Percentiles rank a stretch among this genome's conserved stretches.
Evolutionary conservation across 2,888 invertebrate species (phyloP).

Genomic region (Dasypogon diadema): DNA sequence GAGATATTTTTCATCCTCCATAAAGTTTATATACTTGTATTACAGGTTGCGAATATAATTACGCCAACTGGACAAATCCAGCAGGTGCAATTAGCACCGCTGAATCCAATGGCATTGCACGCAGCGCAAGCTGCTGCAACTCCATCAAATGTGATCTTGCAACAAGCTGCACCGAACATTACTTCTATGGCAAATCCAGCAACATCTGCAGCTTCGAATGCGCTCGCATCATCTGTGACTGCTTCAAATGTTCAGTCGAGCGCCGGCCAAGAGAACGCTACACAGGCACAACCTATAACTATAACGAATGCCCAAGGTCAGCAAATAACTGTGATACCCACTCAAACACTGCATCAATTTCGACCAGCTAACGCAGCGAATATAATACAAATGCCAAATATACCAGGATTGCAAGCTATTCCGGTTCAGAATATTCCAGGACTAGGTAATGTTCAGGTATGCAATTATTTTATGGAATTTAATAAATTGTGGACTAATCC

Average conservation of each 20-base stretch:
- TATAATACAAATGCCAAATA: conserved; percentile 65
- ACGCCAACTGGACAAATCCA: conserved; percentile 91
- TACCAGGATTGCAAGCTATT: conserved; percentile 73
- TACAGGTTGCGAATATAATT: conserved; percentile 84
- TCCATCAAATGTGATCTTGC: conserved; percentile 59
- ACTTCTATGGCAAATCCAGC: conserved; percentile 60
- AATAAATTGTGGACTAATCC: conserved; percentile 31
- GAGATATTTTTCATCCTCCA: neutral
- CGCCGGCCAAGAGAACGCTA: neutral
- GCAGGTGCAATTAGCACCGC: conserved; percentile 85
- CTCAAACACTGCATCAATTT: conserved; percentile 72
- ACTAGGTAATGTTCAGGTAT: conserved; percentile 82
- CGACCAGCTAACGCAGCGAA: conserved; percentile 60
- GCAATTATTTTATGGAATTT: conserved; percentile 47
- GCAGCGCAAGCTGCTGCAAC: conserved; percentile 60
- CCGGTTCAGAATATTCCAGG: conserved; percentile 84
- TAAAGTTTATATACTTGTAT: neutral
- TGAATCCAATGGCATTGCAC: conserved; percentile 68
- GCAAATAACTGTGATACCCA: conserved; percentile 87
- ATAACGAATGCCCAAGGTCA: conserved; percentile 82
- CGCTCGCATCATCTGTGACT: conserved; percentile 38
- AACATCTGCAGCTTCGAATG: conserved; percentile 50
- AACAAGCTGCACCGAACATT: conserved; percentile 58
- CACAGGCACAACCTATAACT: conserved; percentile 74
- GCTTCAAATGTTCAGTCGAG: conserved; percentile 22